A percentile compares a stretch with the other conserved stretches of the same genome.
Conservation (phyloP, 2,113 vertebrate species). For the Garra rufa region DNA sequence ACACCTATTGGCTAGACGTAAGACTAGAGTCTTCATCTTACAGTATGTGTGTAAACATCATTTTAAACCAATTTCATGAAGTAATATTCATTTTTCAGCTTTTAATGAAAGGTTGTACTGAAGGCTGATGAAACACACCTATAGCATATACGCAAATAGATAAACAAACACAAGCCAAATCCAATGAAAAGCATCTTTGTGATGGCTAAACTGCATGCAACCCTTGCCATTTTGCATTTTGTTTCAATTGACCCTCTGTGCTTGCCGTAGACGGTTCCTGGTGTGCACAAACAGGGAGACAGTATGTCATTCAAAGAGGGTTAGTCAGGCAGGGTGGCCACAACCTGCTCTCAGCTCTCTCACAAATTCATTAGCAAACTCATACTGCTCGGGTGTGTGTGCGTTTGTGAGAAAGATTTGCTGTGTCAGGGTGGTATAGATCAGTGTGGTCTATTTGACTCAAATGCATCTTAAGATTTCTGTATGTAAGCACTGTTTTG, state of each 20-base stretch:
- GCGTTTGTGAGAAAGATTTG: constrained; percentile 22
- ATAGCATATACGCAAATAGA: not conserved
- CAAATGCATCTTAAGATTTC: constrained; percentile 11
- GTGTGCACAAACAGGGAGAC: constrained; percentile 55
- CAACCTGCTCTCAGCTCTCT: constrained; percentile 4
- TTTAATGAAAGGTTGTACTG: not conserved
- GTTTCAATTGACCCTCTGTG: constrained; percentile 60
- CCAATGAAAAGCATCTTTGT: constrained; percentile 50
- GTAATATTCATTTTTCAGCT: not conserved
- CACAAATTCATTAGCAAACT: constrained; percentile 5
- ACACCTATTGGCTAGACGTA: not conserved
- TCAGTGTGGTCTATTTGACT: constrained; percentile 16
- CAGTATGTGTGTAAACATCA: not conserved
- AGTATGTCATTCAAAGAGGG: constrained; percentile 56
- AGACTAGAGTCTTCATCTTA: not conserved
- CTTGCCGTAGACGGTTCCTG: constrained; percentile 29
- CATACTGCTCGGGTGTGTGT: not conserved
- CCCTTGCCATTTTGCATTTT: constrained; percentile 40
- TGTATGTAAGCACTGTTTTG: constrained; percentile 22
- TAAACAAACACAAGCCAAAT: not conserved
- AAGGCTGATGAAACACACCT: not conserved
- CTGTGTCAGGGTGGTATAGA: constrained; percentile 22
- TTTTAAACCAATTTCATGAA: not conserved
- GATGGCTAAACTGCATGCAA: constrained; percentile 22
- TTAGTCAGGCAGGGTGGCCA: constrained; percentile 55